Percentiles rank a stretch among this genome's conserved stretches.
Conservation (phyloP, 2,888 invertebrate species). For the Amphipoea oculea region DNA sequence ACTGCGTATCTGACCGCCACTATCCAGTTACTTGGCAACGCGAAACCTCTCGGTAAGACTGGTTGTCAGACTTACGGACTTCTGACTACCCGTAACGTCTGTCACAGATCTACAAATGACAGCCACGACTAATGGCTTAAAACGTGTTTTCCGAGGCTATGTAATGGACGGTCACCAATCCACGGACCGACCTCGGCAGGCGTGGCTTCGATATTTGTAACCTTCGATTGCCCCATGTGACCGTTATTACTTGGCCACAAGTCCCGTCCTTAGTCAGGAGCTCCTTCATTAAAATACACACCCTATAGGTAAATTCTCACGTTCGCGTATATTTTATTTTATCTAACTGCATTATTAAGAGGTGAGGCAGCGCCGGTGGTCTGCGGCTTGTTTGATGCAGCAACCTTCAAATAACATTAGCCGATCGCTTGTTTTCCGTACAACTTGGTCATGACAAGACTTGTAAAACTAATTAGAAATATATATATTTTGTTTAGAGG, state of each 20-base stretch:
- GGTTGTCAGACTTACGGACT: no score
- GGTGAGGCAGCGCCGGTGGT: slow-evolving; percentile 64
- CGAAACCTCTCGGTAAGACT: not conserved
- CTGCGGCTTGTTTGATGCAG: slow-evolving; percentile 74
- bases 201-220: not conserved
- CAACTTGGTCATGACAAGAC: slow-evolving; percentile 52
- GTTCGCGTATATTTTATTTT: slow-evolving; percentile 60
- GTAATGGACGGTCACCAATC: not conserved
- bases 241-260: not conserved
- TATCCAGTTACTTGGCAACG: not conserved
- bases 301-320: slow-evolving; percentile 55
- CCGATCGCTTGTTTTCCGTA: slow-evolving; percentile 53
- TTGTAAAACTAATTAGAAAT: slow-evolving; percentile 53
- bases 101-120: not conserved
- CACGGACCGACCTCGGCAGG: no score
- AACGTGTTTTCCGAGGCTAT: not conserved
- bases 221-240: not conserved
- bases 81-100: not conserved
- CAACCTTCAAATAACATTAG: slow-evolving; percentile 81
- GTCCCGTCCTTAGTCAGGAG: not conserved
- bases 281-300: slow-evolving; percentile 36
- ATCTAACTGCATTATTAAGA: slow-evolving; percentile 67
- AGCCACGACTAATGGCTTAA: not conserved
- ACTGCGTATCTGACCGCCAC: no score
- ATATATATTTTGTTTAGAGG: slow-evolving; percentile 65